phyloP scores from a whole-genome alignment of 2,888 invertebrate genomes.

The Cylloceria caligata region DNA sequence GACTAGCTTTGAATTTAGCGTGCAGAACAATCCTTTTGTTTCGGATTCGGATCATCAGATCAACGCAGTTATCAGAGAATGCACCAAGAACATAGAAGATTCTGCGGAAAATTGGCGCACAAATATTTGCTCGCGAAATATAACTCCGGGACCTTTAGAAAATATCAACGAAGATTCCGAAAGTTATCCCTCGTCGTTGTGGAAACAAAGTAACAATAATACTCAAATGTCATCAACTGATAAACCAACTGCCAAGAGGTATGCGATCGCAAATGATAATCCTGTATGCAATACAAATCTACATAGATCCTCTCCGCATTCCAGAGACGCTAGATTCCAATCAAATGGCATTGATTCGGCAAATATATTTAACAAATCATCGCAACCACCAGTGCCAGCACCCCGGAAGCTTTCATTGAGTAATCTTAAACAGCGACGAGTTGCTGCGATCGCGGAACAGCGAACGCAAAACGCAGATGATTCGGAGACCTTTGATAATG shows the following conservation, averaged over 20 bases:
- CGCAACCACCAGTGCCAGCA: background rate
- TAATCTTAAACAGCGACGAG: background rate
- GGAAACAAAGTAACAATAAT: constrained; percentile 77
- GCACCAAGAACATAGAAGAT: constrained; percentile 14
- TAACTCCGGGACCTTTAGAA: constrained; percentile 75
- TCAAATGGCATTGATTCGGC: background rate
- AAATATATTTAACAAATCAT: constrained; percentile 10
- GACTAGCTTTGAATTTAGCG: constrained; percentile 89
- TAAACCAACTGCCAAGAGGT: constrained; percentile 37
- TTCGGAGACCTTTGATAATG: background rate
- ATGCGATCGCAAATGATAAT: background rate
- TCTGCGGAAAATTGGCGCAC: constrained; percentile 39
- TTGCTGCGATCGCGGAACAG: background rate
- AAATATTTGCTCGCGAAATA: too few relatives aligned
- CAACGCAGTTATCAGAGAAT: constrained; percentile 42
- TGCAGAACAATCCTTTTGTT: constrained; percentile 79
- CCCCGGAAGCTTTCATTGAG: constrained; percentile 7
- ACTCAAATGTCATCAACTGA: constrained; percentile 41
- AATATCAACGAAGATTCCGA: constrained; percentile 83
- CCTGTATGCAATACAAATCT: background rate
- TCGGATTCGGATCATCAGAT: constrained; percentile 69
- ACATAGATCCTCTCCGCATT: background rate
- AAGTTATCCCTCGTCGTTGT: constrained; percentile 80
- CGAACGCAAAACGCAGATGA: background rate
- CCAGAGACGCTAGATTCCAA: background rate